A percentile compares a stretch with the other conserved stretches of the same genome.
phyloP scores from a whole-genome alignment of 92 coral and sea anemone genomes.

The Epizoanthus scotinus region DNA sequence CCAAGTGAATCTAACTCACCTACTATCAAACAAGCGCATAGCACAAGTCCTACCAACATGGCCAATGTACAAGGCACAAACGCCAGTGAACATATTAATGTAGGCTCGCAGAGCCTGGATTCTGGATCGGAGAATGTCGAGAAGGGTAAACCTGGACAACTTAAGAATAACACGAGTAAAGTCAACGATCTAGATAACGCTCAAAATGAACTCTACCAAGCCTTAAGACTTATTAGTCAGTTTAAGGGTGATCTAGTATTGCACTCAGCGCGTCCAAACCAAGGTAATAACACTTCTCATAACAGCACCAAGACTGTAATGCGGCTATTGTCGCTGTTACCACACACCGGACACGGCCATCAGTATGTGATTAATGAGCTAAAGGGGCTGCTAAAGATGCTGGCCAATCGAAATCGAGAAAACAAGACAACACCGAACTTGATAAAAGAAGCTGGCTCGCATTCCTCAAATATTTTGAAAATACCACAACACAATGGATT shows the following conservation, averaged over 20 bases:
- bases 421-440: neutral
- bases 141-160: neutral
- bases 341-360: conserved; percentile 5
- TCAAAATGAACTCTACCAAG: neutral
- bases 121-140: neutral
- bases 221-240: neutral
- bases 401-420: neutral
- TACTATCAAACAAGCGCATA: neutral
- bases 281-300: neutral
- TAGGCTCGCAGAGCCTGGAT: neutral
- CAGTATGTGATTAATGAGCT: neutral
- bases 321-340: neutral
- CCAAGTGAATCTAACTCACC: neutral
- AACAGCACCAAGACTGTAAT: neutral
- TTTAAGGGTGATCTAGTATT: neutral
- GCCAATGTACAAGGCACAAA: neutral
- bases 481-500: neutral
- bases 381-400: neutral
- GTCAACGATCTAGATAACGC: neutral
- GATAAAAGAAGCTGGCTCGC: neutral
- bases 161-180: neutral
- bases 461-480: neutral
- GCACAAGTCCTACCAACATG: neutral
- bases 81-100: neutral
- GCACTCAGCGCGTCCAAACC: neutral